Conservation (phyloP, 2,888 invertebrate genomes). For the Aspidapion aeneum region DNA sequence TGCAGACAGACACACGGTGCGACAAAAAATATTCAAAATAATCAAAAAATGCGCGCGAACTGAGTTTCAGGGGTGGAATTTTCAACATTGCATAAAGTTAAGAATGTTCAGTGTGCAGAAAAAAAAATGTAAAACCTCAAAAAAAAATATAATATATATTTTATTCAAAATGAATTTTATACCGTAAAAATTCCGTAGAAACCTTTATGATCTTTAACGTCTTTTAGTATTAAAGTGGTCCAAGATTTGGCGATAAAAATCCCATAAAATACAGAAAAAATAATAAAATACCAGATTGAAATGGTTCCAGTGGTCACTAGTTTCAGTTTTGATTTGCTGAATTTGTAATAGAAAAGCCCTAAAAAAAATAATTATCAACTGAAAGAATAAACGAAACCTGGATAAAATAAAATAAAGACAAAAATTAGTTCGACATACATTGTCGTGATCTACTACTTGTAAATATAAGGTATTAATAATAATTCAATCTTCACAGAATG, state of each 20-base stretch:
- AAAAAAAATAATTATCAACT: background rate
- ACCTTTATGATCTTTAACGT: background rate
- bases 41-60: too few species aligned
- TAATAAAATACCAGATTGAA: background rate
- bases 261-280: background rate
- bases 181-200: background rate
- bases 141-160: background rate
- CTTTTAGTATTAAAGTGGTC: background rate
- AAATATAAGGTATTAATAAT: too few species aligned
- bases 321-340: background rate
- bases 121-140: background rate
- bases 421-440: background rate
- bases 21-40: too few species aligned
- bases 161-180: background rate
- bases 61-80: too few species aligned
- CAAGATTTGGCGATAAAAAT: background rate
- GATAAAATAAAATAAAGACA: background rate
- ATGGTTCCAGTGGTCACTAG: background rate
- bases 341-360: background rate
- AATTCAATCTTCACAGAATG: too few species aligned
- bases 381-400: too few species aligned
- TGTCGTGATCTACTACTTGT: background rate
- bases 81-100: too few species aligned
- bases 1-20: too few species aligned
- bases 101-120: too few species aligned